phyloP scores from a whole-genome alignment of 1,140 invertebrate species.

The Meloidogyne hapla region DNA sequence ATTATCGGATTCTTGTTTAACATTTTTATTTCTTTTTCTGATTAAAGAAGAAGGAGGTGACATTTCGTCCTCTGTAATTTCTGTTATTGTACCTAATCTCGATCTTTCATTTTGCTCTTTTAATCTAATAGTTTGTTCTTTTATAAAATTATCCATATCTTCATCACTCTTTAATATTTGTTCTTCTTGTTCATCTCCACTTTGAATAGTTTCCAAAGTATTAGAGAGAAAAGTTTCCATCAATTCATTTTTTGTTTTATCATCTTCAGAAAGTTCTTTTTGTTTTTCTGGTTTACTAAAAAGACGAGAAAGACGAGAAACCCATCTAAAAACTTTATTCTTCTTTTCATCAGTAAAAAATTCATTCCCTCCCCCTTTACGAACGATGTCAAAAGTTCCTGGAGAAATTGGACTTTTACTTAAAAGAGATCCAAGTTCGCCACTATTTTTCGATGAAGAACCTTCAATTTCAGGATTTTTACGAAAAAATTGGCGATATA shows the following conservation, averaged over 20 bases:
- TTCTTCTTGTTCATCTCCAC: background rate
- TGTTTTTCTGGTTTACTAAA: background rate
- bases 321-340: background rate
- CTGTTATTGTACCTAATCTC: background rate
- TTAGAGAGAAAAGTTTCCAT: background rate
- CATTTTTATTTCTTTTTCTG: background rate
- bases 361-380: background rate
- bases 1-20: background rate
- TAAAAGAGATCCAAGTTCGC: background rate
- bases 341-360: background rate
- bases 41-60: background rate
- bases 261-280: background rate
- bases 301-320: background rate
- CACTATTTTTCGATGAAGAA: background rate
- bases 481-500: background rate
- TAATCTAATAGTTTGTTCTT: background rate
- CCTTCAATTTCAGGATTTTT: background rate
- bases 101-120: background rate
- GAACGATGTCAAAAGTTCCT: background rate
- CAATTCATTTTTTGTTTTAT: background rate
- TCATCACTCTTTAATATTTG: background rate
- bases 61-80: background rate
- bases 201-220: background rate
- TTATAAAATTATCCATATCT: background rate
- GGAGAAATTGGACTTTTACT: conserved; percentile 1